Conservation (phyloP, 2,797 vertebrate genomes). For the Hozukius guyotensis region DNA sequence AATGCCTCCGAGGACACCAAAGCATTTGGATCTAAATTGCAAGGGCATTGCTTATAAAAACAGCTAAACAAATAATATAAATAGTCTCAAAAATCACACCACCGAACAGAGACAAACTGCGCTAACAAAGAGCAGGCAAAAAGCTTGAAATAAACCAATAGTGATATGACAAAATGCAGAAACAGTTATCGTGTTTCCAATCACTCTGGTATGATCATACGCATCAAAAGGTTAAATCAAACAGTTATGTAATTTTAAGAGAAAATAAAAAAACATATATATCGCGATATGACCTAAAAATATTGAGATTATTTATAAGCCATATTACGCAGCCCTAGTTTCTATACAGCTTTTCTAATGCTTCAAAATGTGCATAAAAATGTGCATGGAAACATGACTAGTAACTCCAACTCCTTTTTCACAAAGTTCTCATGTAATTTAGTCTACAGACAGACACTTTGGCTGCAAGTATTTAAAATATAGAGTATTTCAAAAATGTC, state of each 20-base stretch:
- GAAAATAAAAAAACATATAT: neutral
- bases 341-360: neutral
- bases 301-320: no score
- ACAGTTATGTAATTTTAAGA: no score
- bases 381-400: neutral
- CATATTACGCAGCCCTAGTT: neutral
- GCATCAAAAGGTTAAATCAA: no score
- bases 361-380: neutral
- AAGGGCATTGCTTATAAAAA: neutral
- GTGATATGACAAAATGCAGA: neutral
- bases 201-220: neutral
- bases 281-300: no score
- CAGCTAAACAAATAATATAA: neutral
- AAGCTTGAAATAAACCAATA: neutral
- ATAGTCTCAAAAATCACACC: neutral
- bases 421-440: neutral
- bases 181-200: neutral
- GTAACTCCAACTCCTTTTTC: neutral
- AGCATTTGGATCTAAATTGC: neutral
- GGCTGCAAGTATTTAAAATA: neutral
- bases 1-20: neutral
- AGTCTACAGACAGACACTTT: neutral
- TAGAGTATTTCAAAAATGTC: slow-evolving; percentile 16
- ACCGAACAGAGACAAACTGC: neutral
- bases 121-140: neutral